Evolutionary conservation across 2,888 invertebrate genomes (phyloP), one percentile per base, ranked within the genome.

Genomic region (Ochropleura leucogaster): DNA sequence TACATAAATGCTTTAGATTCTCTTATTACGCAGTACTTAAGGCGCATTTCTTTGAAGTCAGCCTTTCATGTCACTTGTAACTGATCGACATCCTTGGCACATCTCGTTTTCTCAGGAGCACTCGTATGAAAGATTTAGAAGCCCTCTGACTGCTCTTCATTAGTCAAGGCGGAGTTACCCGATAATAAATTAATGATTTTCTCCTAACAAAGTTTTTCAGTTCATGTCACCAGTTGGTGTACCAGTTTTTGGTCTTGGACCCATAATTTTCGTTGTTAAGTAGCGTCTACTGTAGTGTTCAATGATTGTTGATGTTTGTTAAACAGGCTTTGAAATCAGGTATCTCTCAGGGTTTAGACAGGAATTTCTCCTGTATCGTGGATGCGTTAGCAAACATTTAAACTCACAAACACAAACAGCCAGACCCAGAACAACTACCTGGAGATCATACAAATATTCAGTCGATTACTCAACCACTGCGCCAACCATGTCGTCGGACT

Each of bases 21-120:
- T 46, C 14, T 8, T 40, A 55, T 47, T 57, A 20, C 30, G 18
- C 30, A n/a, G 12, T 12, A 30, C 30, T 30, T 30, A 30, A 7
- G 40, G 55, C n/a, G 0, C 14, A 44, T 62, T 81, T 59, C 64
- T 79, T 79, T 81, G 81, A 81, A 65, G 81, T 65, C 40, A 3
- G 16, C 62, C 8, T 53, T n/a, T n/a, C n/a, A n/a, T n/a, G 46
- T 55, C 47, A 49, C 20, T 12, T 20, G 47, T 42, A 46, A 55
- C 20, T 18, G 53, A 74, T 73, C 59, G 42, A 40, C n/a, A 42
- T 51, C 60, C 57, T 80, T 59, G 20, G 49, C 10, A 49, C 40
- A 49, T 53, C 53, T 59, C 18, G 16, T 49, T 40, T 68, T 40
- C 55, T 51, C 3, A 12, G 59, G 76, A 62, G 16, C 77, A 55